Evolutionary conservation across 37 sponge, comb jelly and placozoan species (phyloP), one percentile per base, ranked within the genome.

Genomic region (Chondrilla cf. caribensis): DNA sequence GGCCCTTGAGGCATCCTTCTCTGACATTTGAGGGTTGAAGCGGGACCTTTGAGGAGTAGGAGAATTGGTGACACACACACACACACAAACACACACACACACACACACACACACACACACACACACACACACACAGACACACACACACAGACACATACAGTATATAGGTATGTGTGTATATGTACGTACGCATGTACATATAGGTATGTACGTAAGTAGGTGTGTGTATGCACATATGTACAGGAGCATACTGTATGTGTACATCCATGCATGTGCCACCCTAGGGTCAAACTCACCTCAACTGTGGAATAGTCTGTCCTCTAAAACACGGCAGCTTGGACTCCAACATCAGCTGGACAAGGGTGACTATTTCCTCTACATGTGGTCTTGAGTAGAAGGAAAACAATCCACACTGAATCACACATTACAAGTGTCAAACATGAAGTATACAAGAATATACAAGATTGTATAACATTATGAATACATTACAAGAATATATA

Each of bases 321-420:
- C 99, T 79, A 84, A 98, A 98, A 76, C 99, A 98, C 0, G 99
- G 99, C 54, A 98, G 87, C 38, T 92, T 92, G 17, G 96, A 92
- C 68, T 96, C 99, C 68, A 98, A 75, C 99, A 98, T 98, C 31
- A 96, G 89, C 0, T 86, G 80, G 18, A 98, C 99, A 79, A 98
- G 85, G 22, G 96, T 80, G 58, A 96, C 92, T 31, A 98, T 79
- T 44, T 95, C 86, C 24, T 98, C 96, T 70, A 85, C 79, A 79
- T 92, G 92, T 11, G 96, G 93, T 36, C 99, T 73, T 41, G 21
- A 33, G 15, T 0, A 26, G 32, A 4, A 67, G 72, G 38, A 85
- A 4, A 15, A 51, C 3, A 81, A 21, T 21, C 47, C 14, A n/a
- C 47, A 58, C 0, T 14, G 42, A 47, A 77, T 58, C 14, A 0